Evolutionary conservation across 1,140 invertebrate species (phyloP).

Genomic region (Bradysia coprophila): DNA sequence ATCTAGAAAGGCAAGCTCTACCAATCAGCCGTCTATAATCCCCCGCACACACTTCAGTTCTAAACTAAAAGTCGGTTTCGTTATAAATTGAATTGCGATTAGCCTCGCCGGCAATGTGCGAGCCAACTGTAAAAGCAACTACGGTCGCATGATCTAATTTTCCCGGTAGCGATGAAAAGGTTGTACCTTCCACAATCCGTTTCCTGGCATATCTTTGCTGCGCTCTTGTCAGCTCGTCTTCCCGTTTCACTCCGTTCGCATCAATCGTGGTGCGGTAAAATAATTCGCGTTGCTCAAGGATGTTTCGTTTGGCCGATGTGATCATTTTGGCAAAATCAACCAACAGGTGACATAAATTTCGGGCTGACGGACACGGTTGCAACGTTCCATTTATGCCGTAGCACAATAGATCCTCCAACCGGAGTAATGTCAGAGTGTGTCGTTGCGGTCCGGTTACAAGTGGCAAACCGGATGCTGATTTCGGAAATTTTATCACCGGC

Average conservation of each 20-base stretch:
- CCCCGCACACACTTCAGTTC: too few relatives aligned
- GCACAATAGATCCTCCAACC: slow-evolving; percentile 63
- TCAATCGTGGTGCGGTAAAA: slow-evolving; percentile 51
- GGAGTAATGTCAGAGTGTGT: slow-evolving; percentile 56
- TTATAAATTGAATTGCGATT: too few relatives aligned
- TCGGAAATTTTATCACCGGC: slow-evolving; percentile 17
- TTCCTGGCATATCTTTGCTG: slow-evolving; percentile 43
- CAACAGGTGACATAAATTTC: slow-evolving; percentile 50
- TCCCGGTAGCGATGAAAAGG: slow-evolving; percentile 53
- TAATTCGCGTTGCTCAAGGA: slow-evolving; percentile 63
- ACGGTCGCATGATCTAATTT: slow-evolving; percentile 84
- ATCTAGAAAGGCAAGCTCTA: too few relatives aligned
- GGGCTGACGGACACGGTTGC: slow-evolving; percentile 30
- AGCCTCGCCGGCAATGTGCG: too few relatives aligned
- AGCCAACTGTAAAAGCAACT: slow-evolving; percentile 61
- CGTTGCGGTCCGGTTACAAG: slow-evolving; percentile 61
- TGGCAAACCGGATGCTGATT: slow-evolving; percentile 37
- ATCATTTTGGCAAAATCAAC: slow-evolving; percentile 61
- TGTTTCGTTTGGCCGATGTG: slow-evolving; percentile 56
- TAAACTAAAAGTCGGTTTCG: too few relatives aligned
- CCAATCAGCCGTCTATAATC: too few relatives aligned
- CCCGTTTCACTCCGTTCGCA: slow-evolving; percentile 30
- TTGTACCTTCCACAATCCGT: slow-evolving; percentile 4
- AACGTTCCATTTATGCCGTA: slow-evolving; percentile 47
- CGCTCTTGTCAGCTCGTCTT: background rate